Conservation (phyloP, 2,113 vertebrate species). For the Hyperopisus bebe region DNA sequence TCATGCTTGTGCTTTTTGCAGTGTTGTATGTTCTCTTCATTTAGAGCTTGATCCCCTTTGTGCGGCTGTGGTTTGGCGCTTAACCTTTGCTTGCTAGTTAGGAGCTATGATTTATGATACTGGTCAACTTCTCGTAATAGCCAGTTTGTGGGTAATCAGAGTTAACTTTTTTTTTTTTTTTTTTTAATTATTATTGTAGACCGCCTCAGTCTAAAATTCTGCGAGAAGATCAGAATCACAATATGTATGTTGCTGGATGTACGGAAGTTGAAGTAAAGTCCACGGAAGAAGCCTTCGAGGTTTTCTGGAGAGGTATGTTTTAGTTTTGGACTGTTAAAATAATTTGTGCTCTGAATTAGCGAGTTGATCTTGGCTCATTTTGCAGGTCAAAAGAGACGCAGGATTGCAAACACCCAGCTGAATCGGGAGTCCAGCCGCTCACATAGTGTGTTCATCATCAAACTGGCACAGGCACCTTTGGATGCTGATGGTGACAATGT, state of each 20-base stretch:
- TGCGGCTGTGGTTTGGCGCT: not conserved
- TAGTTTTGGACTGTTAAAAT: not conserved
- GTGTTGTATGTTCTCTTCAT: not conserved
- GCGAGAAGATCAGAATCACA: slow-evolving; percentile 92
- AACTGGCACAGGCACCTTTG: slow-evolving; percentile 84
- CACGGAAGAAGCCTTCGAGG: slow-evolving; percentile 78
- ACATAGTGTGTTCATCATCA: slow-evolving; percentile 87
- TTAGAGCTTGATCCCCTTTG: not conserved
- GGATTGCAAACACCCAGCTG: slow-evolving; percentile 79
- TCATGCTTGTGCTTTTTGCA: not conserved
- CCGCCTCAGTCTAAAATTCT: slow-evolving; percentile 85
- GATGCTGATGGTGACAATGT: slow-evolving; percentile 85
- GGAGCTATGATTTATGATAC: not conserved
- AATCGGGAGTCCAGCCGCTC: slow-evolving; percentile 92
- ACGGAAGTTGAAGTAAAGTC: slow-evolving; percentile 93
- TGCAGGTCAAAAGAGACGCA: slow-evolving; percentile 64
- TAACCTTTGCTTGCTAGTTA: not conserved
- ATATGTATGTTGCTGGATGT: slow-evolving; percentile 92
- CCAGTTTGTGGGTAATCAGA: not conserved
- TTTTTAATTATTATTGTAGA: slow-evolving; percentile 53
- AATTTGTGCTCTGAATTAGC: not conserved
- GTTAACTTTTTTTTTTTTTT: not conserved
- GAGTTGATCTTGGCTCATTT: not conserved
- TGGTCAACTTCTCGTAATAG: not conserved
- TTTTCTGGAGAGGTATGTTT: slow-evolving; percentile 69